Conservation (phyloP, 1,140 invertebrate species). For the Drosophila bipectinata region DNA sequence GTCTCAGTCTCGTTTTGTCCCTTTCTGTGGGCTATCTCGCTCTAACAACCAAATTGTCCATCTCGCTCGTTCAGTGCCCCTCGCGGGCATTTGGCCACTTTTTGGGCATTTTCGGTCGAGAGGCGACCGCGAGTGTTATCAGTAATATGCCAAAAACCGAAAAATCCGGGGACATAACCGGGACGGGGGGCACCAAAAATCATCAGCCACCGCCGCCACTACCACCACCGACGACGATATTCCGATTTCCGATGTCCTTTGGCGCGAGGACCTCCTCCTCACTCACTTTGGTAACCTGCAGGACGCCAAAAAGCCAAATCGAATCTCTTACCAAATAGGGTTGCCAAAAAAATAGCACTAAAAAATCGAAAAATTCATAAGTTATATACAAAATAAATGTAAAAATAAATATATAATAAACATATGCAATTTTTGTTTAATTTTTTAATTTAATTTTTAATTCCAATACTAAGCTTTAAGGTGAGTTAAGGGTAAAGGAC, state of each 20-base stretch:
- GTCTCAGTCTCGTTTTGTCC: constrained; percentile 14
- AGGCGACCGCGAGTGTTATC: constrained; percentile 49
- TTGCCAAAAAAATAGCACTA: not conserved
- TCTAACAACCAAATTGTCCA: not conserved
- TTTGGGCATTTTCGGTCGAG: constrained; percentile 27
- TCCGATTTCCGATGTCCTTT: constrained; percentile 24
- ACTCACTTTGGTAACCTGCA: not conserved
- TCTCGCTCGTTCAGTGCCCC: constrained; percentile 1
- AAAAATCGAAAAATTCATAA: not conserved
- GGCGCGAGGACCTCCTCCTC: constrained; percentile 3
- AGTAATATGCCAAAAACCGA: constrained; percentile 70
- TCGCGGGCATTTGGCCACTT: constrained; percentile 18
- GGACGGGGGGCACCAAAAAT: constrained; percentile 51
- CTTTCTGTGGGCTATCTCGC: constrained; percentile 1
- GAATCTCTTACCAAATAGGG: not conserved
- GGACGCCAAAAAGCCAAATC: not conserved
- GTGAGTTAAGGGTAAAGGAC: too few relatives aligned
- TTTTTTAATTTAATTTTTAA: not conserved
- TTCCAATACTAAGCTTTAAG: too few relatives aligned
- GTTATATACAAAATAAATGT: too few relatives aligned
- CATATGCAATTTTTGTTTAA: not conserved
- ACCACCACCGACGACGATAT: too few relatives aligned
- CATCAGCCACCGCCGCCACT: constrained; percentile 23
- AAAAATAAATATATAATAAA: not conserved
- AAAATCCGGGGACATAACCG: constrained; percentile 39